Evolutionary conservation across 2,888 invertebrate species (phyloP), one percentile per base, ranked within the genome.

Genomic region (Protophormia terraenovae): DNA sequence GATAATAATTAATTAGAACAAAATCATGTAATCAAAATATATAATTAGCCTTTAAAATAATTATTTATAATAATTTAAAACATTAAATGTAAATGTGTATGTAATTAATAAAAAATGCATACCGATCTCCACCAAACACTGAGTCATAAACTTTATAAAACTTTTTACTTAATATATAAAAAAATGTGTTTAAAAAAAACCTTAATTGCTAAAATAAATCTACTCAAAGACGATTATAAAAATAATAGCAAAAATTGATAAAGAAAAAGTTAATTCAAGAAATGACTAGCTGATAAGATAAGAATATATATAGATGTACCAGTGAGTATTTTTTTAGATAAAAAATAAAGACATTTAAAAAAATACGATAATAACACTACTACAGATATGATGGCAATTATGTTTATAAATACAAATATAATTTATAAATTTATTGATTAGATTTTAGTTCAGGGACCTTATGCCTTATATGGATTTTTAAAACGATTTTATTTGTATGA

Each of bases 261-360:
- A 14, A 4, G 29, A 19, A 16, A 7, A 71, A 53, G 12, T 35
- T 22, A 32, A 14, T 35, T 32, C 32, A 38, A 38, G 10, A 55
- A 55, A 53, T 10, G 10, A n/a, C 32, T 47, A n/a, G 1, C 5
- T 71, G 71, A 71, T 71, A 71, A 71, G 71, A 71, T 71, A 55
- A 71, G 19, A 55, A 66, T 22, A 41, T 5, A 35, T 24, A 12
- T 62, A 38, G 0, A 2, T 16, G 29, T 16, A 29, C 27, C 47
- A 12, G 5, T 3, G n/a, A 66, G n/a, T 8, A 47, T 2, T 16
- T 8, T 71, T 55, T 71, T 24, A 38, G 24, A 55, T 55, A 55
- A 53, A 71, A 22, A 3, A 41, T n/a, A 41, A 10, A 41, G 1
- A 41, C 5, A 14, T 19, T 32, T 22, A 35, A 32, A 14, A 41